Evolutionary conservation across 2,888 invertebrate species (phyloP).

Genomic region (Eilema depressum): DNA sequence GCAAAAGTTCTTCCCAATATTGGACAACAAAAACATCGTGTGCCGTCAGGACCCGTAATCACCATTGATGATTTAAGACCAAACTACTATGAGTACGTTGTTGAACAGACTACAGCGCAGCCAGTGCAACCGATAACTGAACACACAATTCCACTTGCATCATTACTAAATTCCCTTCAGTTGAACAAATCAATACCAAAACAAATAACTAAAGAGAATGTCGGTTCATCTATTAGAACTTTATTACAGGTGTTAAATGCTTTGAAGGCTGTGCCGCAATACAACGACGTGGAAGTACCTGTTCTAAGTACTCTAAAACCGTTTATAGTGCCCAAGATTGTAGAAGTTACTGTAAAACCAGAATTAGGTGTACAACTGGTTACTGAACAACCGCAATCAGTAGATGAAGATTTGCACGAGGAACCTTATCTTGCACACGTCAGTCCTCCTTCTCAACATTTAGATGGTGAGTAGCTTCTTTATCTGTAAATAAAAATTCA

Average conservation of each 20-base stretch:
- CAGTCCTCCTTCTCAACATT: conserved; percentile 75
- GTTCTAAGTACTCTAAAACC: conserved; percentile 76
- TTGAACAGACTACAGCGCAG: conserved; percentile 60
- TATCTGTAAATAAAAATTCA: background rate
- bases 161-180: conserved; percentile 91
- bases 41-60: conserved; percentile 52
- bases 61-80: conserved; percentile 58
- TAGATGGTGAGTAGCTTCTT: conserved; percentile 70
- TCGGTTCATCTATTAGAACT: conserved; percentile 92
- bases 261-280: conserved; percentile 84
- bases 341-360: conserved; percentile 62
- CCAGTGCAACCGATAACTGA: conserved; percentile 55
- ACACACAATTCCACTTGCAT: conserved; percentile 69
- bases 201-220: conserved; percentile 91
- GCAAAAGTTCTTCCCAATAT: conserved; percentile 47
- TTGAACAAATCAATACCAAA: conserved; percentile 92
- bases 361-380: conserved; percentile 32
- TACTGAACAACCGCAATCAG: conserved; percentile 27
- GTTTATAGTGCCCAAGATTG: conserved; percentile 62
- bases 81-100: conserved; percentile 70
- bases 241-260: conserved; percentile 91
- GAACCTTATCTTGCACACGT: conserved; percentile 76
- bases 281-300: conserved; percentile 72
- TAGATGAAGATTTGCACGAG: conserved; percentile 65
- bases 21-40: conserved; percentile 59